Conservation (phyloP, 2,888 invertebrate species). For the Bombylius major region DNA sequence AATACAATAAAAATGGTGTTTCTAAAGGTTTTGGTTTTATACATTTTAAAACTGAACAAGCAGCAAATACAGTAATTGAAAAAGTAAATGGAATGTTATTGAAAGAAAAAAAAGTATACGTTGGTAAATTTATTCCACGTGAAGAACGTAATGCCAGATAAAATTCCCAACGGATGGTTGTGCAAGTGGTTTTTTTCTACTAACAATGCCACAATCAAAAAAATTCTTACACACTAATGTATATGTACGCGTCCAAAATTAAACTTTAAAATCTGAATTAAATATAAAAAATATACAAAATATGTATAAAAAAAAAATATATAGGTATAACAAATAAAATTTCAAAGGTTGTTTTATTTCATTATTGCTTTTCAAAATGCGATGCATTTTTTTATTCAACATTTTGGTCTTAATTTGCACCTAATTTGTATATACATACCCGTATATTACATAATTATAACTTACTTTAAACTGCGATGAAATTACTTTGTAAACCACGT, state of each 20-base stretch:
- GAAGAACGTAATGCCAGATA: constrained; percentile 65
- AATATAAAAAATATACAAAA: no score
- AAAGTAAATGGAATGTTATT: constrained; percentile 98
- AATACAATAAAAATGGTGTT: constrained; percentile 87
- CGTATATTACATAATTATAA: not conserved
- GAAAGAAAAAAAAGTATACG: constrained; percentile 95
- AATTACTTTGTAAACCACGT: constrained; percentile 38
- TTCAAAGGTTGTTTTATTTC: no score
- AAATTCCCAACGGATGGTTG: constrained; percentile 78
- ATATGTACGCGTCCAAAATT: no score
- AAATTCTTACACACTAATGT: no score
- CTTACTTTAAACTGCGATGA: constrained; percentile 56
- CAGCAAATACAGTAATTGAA: constrained; percentile 93
- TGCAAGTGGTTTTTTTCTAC: constrained; percentile 80
- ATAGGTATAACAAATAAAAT: no score
- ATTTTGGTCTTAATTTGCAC: no score
- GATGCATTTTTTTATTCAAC: no score
- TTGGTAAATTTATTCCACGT: constrained; percentile 95
- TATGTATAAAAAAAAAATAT: no score
- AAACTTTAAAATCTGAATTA: no score
- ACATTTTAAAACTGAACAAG: constrained; percentile 97
- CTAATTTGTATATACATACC: no score
- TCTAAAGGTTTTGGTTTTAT: constrained; percentile 98
- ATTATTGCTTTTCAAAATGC: no score
- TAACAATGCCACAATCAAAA: constrained; percentile 82